Base-by-base conservation (phyloP, 2,888 invertebrate species). In the Nomada lathburiana region DNA sequence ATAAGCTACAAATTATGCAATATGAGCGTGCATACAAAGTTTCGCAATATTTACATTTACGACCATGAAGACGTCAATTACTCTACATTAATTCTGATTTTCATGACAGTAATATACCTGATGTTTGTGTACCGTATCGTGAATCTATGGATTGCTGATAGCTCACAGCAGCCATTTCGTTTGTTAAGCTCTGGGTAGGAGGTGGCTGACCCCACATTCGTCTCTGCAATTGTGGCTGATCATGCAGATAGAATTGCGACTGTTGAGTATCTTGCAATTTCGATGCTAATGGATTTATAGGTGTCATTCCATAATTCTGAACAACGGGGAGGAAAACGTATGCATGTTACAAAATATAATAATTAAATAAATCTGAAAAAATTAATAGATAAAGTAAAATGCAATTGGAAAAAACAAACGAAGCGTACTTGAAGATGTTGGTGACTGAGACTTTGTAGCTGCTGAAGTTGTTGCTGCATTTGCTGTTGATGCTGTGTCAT, bases 181-280 rank as follows among this genome's bases (percentile, higher is more conserved):
- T 94, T 10, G 93, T 90, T 82, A 94, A 90, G 85, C 89, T 93
- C 79, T 94, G 95, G 76, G 94, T 92, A 9, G 93, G 91, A 23
- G 94, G 93, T 36, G 94, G 94, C 68, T 94, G 94, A 53, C 94
- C 93, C 95, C 94, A 95, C 86, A 95, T 94, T 89, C 94, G 91
- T 94, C 93, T 94, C 93, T 94, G 91, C 78, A 93, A 92, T 82
- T 94, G 93, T 20, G 95, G 95, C 83, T 95, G 95, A 90, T 97
- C 97, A 92, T 97, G 97, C 89, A 97, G 94, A 94, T 96, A 97
- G 94, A 97, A 97, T 93, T 97, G 96, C 86, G 95, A 95, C 81
- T 95, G 95, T 65, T 94, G 94, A 36, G 93, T 84, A 26, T 88
- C 84, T 70, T 91, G 92, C 67, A 93, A 80, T 88, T 93, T 91